A percentile compares a stretch with the other conserved stretches of the same genome.
phyloP scores from a whole-genome alignment of 2,888 invertebrate species.

The Crocallis elinguaria region DNA sequence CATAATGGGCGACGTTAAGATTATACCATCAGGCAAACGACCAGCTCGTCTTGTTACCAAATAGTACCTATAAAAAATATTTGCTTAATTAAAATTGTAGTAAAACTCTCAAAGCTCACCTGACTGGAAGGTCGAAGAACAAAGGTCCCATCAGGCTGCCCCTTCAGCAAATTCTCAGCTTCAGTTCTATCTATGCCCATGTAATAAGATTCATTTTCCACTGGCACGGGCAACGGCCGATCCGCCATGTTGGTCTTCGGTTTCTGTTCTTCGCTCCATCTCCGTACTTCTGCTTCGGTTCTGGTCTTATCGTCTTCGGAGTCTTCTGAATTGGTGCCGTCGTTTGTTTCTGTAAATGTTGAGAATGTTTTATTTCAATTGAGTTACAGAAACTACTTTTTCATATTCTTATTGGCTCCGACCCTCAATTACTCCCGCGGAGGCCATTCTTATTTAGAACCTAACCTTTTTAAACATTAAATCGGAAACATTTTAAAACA shows the following conservation, averaged over 20 bases:
- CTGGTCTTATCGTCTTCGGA: slow-evolving; percentile 51
- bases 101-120: slow-evolving; percentile 54
- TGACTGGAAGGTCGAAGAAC: slow-evolving; percentile 84
- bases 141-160: slow-evolving; percentile 85
- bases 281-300: slow-evolving; percentile 27
- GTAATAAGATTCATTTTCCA: slow-evolving; percentile 83
- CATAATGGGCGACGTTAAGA: too few relatives aligned
- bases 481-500: too few relatives aligned
- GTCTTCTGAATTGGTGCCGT: slow-evolving; percentile 58
- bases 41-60: too few relatives aligned
- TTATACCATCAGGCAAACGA: too few relatives aligned
- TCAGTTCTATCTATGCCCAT: slow-evolving; percentile 81
- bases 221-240: slow-evolving; percentile 79
- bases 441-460: too few relatives aligned
- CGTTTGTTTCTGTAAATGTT: slow-evolving; percentile 65
- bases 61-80: too few relatives aligned
- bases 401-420: too few relatives aligned
- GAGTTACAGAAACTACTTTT: too few relatives aligned
- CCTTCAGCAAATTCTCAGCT: slow-evolving; percentile 80
- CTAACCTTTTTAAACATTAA: too few relatives aligned
- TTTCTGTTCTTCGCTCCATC: slow-evolving; percentile 47
- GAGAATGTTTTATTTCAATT: background rate
- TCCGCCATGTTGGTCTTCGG: slow-evolving; percentile 69
- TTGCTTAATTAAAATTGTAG: too few relatives aligned
- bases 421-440: too few relatives aligned